Evolutionary conservation across 2,113 vertebrate species (phyloP).

Genomic region (Canis aureus): DNA sequence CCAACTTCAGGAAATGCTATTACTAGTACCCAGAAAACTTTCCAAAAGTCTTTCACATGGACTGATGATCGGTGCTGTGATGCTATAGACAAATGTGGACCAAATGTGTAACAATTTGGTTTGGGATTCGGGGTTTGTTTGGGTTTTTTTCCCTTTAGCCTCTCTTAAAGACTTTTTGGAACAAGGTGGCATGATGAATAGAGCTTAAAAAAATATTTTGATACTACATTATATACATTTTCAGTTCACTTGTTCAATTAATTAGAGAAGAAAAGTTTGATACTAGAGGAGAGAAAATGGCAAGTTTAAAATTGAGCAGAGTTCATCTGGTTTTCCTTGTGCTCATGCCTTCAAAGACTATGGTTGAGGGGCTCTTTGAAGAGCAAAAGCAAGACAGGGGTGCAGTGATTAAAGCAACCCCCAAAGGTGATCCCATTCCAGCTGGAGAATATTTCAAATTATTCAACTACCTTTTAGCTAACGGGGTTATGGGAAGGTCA

Average conservation of each 20-base stretch:
- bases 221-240: constrained; percentile 28
- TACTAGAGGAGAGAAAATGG: constrained; percentile 6
- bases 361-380: constrained; percentile 26
- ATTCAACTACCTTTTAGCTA: constrained; percentile 37
- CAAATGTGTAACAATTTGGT: background rate
- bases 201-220: background rate
- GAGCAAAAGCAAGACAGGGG: constrained; percentile 37
- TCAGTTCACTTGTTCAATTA: constrained; percentile 36
- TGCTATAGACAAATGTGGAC: background rate
- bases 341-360: constrained; percentile 1
- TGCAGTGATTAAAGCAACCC: constrained; percentile 4
- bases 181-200: background rate
- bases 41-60: background rate
- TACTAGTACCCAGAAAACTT: background rate
- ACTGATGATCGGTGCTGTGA: background rate
- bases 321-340: constrained; percentile 16
- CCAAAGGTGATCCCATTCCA: background rate
- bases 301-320: constrained; percentile 32
- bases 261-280: constrained; percentile 47
- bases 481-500: background rate
- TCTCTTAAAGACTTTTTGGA: constrained; percentile 54
- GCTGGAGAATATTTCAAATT: constrained; percentile 38
- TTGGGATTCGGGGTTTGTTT: background rate
- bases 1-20: constrained; percentile 29
- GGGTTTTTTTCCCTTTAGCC: background rate